phyloP scores from a whole-genome alignment of 1,140 invertebrate genomes.

The Zaprionus ornatus region DNA sequence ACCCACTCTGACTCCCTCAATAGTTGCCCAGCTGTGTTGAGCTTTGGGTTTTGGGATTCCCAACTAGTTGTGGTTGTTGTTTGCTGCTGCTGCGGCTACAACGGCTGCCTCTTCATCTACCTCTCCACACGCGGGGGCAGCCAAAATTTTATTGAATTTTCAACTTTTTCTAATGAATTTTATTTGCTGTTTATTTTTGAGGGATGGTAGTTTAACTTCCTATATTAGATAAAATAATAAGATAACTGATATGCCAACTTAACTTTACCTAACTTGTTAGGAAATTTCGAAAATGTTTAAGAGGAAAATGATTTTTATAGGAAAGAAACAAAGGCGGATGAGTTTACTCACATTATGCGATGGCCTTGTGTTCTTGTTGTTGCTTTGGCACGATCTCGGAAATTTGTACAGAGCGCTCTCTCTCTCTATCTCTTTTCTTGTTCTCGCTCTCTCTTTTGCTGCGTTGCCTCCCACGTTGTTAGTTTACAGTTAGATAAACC shows the following conservation, averaged over 20 bases:
- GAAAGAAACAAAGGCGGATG: constrained; percentile 40
- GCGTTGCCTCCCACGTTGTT: constrained; percentile 59
- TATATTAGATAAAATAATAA: not conserved
- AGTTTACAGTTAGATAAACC: constrained; percentile 56
- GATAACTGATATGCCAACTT: not conserved
- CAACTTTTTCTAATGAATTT: constrained; percentile 12
- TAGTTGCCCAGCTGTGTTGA: not conserved
- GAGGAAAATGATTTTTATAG: constrained; percentile 1
- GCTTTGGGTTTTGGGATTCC: constrained; percentile 19
- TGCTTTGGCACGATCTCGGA: constrained; percentile 45
- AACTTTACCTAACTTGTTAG: not conserved
- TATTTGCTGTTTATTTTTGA: not conserved
- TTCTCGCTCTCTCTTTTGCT: constrained; percentile 1
- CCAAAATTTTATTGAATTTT: constrained; percentile 26
- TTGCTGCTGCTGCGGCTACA: not conserved
- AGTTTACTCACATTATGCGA: constrained; percentile 56
- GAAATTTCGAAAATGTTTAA: not conserved
- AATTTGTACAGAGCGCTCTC: constrained; percentile 25
- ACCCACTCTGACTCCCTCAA: constrained; percentile 11
- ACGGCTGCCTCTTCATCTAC: not conserved
- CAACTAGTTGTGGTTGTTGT: constrained; percentile 21
- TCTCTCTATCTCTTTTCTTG: constrained; percentile 10
- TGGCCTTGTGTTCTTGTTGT: constrained; percentile 46
- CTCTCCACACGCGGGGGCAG: not conserved
- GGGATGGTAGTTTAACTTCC: not conserved